Conservation (phyloP, 2,113 vertebrate species). For the Ciconia maguari region DNA sequence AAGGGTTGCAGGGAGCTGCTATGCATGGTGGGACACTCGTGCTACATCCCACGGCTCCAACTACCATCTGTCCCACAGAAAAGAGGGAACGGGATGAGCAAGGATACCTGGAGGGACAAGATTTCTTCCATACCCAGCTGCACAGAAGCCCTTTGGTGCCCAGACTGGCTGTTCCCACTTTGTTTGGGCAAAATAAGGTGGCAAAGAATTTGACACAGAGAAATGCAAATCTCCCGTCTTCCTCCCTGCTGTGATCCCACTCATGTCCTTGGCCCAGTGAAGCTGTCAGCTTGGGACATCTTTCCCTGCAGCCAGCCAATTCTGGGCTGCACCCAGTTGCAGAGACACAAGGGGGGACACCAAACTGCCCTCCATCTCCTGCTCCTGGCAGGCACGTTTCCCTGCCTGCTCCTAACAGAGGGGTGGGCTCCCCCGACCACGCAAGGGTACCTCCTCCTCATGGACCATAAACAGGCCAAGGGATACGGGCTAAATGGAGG, state of each 20-base stretch:
- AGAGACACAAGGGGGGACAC: not conserved
- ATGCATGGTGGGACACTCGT: rapidly evolving
- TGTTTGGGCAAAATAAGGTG: not conserved
- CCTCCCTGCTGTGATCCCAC: not conserved
- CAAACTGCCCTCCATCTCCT: not conserved
- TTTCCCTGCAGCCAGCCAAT: not conserved
- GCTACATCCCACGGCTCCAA: rapidly evolving
- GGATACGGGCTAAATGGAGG: rapidly evolving
- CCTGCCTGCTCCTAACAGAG: not conserved
- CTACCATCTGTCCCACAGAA: not conserved
- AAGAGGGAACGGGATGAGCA: not conserved
- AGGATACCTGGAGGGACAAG: not conserved
- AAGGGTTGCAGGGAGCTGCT: not conserved
- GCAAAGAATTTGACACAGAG: not conserved
- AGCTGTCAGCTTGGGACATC: not conserved
- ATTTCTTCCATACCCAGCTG: not conserved
- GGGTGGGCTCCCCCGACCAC: not conserved
- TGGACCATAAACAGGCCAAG: not conserved
- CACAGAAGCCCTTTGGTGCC: not conserved
- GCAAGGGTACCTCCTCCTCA: not conserved
- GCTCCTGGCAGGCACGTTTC: not conserved
- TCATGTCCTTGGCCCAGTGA: not conserved
- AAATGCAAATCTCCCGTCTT: not conserved
- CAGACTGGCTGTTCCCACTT: not conserved
- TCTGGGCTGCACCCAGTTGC: not conserved